These are phyloP conservation scores for Anticlea derivata DNA, from an alignment of 2,888 invertebrate species.

Conservation along the genomic window DNA sequence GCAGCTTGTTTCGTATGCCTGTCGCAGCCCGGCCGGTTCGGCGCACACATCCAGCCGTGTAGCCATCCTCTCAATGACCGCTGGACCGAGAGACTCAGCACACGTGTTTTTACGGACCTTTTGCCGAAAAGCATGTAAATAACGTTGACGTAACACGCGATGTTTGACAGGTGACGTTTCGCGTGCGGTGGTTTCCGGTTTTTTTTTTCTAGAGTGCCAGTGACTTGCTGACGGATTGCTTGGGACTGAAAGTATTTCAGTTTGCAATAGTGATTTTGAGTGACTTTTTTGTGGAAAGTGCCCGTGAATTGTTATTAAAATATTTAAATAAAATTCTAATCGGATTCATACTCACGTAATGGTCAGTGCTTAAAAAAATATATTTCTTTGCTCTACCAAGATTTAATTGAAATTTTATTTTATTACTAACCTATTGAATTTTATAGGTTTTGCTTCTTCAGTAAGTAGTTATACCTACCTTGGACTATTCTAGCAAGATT, in stretches of 20 bases:
- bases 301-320: background rate
- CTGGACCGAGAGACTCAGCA: constrained; percentile 85
- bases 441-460: too few relatives aligned
- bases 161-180: constrained; percentile 32
- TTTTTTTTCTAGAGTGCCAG: constrained; percentile 46
- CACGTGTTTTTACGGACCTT: constrained; percentile 75
- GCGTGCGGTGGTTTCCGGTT: constrained; percentile 46
- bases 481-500: background rate
- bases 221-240: constrained; percentile 24
- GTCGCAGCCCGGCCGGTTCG: constrained; percentile 73
- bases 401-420: too few relatives aligned
- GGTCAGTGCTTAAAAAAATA: constrained; percentile 10
- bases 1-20: constrained; percentile 76
- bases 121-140: constrained; percentile 74
- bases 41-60: constrained; percentile 75
- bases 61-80: constrained; percentile 86
- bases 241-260: constrained; percentile 29
- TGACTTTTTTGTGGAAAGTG: constrained; percentile 29
- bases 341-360: background rate
- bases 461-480: too few relatives aligned
- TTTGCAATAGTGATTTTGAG: constrained; percentile 20
- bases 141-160: constrained; percentile 51
- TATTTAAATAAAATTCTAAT: background rate
- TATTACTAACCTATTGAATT: too few relatives aligned
- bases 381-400: too few relatives aligned